phyloP scores from a whole-genome alignment of 2,797 vertebrate genomes.

The Apogon talboti region DNA sequence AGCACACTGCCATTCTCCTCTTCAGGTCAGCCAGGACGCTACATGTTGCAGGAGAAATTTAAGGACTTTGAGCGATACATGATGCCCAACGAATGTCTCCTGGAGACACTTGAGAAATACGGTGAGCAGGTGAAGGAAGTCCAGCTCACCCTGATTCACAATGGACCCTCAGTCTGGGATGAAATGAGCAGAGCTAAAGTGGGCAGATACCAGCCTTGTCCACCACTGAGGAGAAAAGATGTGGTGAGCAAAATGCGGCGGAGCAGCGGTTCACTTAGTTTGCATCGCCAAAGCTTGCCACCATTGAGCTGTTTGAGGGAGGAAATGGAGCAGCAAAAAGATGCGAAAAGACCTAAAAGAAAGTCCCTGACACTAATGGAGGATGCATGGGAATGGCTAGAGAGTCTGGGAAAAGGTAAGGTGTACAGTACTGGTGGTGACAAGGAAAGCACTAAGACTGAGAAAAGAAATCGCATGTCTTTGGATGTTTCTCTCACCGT shows the following conservation, averaged over 20 bases:
- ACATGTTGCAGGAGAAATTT: slow-evolving; percentile 83
- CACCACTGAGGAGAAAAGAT: slow-evolving; percentile 73
- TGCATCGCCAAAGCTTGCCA: slow-evolving; percentile 83
- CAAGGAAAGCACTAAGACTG: slow-evolving; percentile 60
- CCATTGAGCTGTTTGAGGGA: slow-evolving; percentile 58
- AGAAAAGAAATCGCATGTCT: slow-evolving; percentile 58
- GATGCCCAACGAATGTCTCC: slow-evolving; percentile 73
- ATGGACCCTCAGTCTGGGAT: slow-evolving; percentile 64
- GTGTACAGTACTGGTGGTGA: slow-evolving; percentile 71
- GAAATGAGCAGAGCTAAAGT: slow-evolving; percentile 50
- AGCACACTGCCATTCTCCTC: not conserved
- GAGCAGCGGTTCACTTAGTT: slow-evolving; percentile 51
- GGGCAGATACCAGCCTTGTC: slow-evolving; percentile 68
- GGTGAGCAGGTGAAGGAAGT: slow-evolving; percentile 83
- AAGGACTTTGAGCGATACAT: slow-evolving; percentile 84
- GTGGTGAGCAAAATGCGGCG: slow-evolving; percentile 48
- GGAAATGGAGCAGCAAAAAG: slow-evolving; percentile 56
- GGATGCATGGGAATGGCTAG: slow-evolving; percentile 86
- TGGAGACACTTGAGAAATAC: slow-evolving; percentile 83
- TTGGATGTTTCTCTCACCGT: slow-evolving; percentile 53
- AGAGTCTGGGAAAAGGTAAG: slow-evolving; percentile 79
- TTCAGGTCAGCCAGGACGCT: slow-evolving; percentile 84
- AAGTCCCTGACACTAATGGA: slow-evolving; percentile 85
- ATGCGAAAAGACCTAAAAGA: slow-evolving; percentile 79
- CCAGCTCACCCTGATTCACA: slow-evolving; percentile 80